Conservation (phyloP, 2,797 vertebrate genomes). For the Artibeus jamaicensis region DNA sequence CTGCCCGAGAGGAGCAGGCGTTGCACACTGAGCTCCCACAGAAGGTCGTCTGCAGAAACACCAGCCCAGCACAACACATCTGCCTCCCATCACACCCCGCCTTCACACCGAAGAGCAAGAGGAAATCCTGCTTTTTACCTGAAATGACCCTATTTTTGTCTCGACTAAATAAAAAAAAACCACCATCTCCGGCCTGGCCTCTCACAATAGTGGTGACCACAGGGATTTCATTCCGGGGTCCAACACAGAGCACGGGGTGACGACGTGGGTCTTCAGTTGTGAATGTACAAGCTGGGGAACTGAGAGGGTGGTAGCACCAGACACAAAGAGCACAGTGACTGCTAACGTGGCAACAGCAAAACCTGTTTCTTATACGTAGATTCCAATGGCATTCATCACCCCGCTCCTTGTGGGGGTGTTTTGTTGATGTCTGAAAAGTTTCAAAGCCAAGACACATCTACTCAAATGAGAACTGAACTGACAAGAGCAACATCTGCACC, state of each 20-base stretch:
- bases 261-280: neutral
- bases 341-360: neutral
- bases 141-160: neutral
- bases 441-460: neutral
- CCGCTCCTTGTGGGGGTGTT: neutral
- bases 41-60: neutral
- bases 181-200: neutral
- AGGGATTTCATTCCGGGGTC: neutral
- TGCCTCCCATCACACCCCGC: neutral
- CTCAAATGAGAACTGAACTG: neutral
- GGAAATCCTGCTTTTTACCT: neutral
- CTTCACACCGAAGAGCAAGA: neutral
- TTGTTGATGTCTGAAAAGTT: neutral
- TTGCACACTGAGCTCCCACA: neutral
- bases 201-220: neutral
- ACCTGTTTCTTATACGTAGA: neutral
- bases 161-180: neutral
- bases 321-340: neutral
- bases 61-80: neutral
- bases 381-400: neutral
- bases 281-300: neutral
- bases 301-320: neutral
- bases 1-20: no score
- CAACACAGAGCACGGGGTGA: neutral
- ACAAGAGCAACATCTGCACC: neutral